These are phyloP conservation scores for Sylvia atricapilla DNA, from an alignment of 2,113 vertebrate species.

Conservation along the genomic window DNA sequence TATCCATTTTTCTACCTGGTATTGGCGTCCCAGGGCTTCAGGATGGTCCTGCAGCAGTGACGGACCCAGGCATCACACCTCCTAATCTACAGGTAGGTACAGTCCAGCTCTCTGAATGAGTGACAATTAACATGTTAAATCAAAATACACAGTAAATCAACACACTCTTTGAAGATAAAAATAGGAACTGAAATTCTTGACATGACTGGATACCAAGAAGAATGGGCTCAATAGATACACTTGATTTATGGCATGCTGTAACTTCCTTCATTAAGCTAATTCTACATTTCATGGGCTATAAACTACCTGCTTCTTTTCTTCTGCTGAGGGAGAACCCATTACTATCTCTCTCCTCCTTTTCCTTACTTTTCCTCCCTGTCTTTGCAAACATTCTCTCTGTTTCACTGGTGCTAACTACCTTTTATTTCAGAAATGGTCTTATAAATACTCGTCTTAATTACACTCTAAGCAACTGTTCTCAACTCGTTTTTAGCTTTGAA, in stretches of 20 bases:
- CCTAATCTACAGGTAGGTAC: neutral
- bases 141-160: neutral
- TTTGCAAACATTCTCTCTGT: conserved; percentile 11
- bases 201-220: neutral
- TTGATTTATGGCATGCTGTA: neutral
- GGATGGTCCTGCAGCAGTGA: neutral
- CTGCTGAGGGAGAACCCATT: neutral
- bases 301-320: neutral
- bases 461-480: conserved; percentile 61
- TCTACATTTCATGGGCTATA: neutral
- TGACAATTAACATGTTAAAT: neutral
- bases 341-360: neutral
- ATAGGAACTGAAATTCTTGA: neutral
- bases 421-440: conserved; percentile 54
- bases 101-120: neutral
- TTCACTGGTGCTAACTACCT: conserved; percentile 50
- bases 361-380: neutral
- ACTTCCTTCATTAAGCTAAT: neutral
- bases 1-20: neutral
- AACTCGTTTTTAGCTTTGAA: conserved; percentile 65
- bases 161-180: neutral
- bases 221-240: neutral
- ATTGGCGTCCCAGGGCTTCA: neutral
- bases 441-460: conserved; percentile 63
- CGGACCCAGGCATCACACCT: neutral